Evolutionary conservation across 2,113 vertebrate species (phyloP).

Genomic region (Pteronura brasiliensis): DNA sequence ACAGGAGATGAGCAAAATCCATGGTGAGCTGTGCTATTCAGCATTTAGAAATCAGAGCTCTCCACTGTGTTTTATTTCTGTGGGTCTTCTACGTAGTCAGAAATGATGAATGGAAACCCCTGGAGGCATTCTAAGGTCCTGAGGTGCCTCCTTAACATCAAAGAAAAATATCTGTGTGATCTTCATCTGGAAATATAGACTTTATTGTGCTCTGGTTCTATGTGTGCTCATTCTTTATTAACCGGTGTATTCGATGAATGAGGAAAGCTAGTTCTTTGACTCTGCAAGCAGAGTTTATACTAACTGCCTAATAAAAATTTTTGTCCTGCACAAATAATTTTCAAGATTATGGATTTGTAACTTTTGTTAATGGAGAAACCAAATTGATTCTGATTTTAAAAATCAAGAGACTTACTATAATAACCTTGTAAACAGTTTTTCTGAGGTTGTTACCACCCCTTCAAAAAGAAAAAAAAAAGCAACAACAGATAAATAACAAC

Average conservation of each 20-base stretch:
- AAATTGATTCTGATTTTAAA: background rate
- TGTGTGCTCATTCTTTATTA: background rate
- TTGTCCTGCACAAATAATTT: background rate
- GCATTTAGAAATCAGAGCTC: background rate
- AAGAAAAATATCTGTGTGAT: background rate
- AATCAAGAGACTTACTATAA: background rate
- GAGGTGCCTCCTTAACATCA: background rate
- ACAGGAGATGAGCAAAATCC: background rate
- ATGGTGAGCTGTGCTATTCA: background rate
- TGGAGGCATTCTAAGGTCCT: background rate
- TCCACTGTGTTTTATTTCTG: background rate
- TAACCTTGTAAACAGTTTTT: conserved; percentile 23
- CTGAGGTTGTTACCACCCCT: background rate
- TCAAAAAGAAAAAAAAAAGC: background rate
- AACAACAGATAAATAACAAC: conserved; percentile 26
- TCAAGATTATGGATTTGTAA: background rate
- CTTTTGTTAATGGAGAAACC: background rate
- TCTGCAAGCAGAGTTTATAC: background rate
- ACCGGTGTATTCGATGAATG: background rate
- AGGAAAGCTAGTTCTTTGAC: background rate
- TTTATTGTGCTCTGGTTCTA: background rate
- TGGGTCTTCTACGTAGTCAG: background rate
- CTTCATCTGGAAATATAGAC: background rate
- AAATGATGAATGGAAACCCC: background rate
- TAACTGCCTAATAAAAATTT: background rate